Percentiles rank a stretch among this genome's conserved stretches.
Conservation (phyloP, 2,797 vertebrate genomes). For the Buphagus erythrorhynchus region DNA sequence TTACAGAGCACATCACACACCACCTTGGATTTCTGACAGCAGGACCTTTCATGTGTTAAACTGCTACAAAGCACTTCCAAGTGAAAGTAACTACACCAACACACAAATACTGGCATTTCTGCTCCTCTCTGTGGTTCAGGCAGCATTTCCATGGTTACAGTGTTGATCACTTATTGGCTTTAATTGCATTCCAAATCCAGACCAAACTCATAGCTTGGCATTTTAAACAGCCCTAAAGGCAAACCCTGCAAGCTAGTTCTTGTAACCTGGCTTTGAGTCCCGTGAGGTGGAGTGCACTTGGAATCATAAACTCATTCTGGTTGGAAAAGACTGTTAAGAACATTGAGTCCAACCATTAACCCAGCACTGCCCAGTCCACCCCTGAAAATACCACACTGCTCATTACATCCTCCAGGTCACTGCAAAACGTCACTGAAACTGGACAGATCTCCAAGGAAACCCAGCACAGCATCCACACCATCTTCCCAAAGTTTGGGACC, state of each 20-base stretch:
- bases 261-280: background rate
- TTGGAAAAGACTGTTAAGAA: background rate
- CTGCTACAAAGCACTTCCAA: background rate
- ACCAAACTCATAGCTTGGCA: background rate
- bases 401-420: rapidly evolving
- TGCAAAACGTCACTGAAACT: background rate
- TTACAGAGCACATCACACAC: background rate
- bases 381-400: background rate
- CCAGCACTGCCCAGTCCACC: background rate
- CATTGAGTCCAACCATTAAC: background rate
- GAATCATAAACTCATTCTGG: background rate
- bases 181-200: background rate
- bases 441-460: background rate
- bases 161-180: background rate
- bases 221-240: background rate
- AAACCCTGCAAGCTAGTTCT: background rate
- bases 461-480: background rate
- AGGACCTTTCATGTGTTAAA: background rate
- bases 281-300: background rate
- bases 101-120: background rate
- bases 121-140: background rate
- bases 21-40: background rate
- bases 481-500: too few species aligned
- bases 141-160: conserved; percentile 44
- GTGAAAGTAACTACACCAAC: background rate